Conservation (phyloP, 2,113 vertebrate species). For the Lycaon pictus region DNA sequence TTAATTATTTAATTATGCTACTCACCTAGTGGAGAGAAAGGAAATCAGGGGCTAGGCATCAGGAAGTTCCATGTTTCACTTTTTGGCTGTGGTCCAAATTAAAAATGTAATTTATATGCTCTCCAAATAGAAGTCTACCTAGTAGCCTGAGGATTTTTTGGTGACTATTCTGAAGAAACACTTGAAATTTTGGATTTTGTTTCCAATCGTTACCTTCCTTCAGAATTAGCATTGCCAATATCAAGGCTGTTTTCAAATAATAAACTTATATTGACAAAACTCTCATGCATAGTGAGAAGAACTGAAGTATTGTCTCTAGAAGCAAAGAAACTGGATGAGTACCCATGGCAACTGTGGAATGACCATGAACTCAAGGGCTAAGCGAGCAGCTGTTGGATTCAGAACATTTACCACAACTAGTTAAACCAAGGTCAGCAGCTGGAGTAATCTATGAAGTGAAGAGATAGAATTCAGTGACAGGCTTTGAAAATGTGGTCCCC, state of each 20-base stretch:
- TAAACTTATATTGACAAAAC: not conserved
- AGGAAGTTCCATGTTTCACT: not conserved
- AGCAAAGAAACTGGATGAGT: not conserved
- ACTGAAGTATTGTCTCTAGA: not conserved
- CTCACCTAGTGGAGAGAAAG: not conserved
- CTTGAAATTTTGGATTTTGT: not conserved
- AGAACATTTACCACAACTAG: slow-evolving; percentile 5
- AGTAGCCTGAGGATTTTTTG: not conserved
- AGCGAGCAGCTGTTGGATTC: not conserved
- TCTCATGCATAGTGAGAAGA: not conserved
- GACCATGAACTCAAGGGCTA: not conserved
- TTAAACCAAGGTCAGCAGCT: slow-evolving; percentile 25
- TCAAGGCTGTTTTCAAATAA: not conserved
- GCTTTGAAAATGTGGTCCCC: slow-evolving; percentile 15
- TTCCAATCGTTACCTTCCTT: not conserved
- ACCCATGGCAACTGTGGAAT: not conserved
- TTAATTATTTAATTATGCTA: not conserved
- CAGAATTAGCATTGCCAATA: not conserved
- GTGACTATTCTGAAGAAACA: not conserved
- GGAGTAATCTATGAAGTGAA: not conserved
- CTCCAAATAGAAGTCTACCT: not conserved
- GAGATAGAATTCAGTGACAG: slow-evolving; percentile 3
- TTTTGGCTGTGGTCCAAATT: not conserved
- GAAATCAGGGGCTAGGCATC: not conserved
- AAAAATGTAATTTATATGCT: not conserved